Evolutionary conservation across 2,888 invertebrate species (phyloP).

Genomic region (Gastracanthus pulcherrimus): DNA sequence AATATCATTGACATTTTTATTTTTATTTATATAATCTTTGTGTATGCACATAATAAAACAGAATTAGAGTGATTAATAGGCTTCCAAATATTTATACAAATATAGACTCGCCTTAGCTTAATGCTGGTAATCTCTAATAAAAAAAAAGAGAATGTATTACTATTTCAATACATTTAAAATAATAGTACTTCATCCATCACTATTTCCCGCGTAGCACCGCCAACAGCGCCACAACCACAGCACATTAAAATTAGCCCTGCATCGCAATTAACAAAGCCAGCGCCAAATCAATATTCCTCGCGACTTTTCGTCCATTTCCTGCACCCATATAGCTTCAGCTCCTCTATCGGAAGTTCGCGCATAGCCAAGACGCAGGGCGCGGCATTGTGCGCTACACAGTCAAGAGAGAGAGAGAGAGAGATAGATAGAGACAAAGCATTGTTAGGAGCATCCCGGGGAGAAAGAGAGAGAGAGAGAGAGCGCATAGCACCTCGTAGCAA

Average conservation of each 20-base stretch:
- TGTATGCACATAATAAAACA: no score
- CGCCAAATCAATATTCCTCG: slow-evolving; percentile 27
- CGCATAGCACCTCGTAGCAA: slow-evolving; percentile 8
- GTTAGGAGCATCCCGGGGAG: not conserved
- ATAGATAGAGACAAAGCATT: no score
- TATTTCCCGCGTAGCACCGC: no score
- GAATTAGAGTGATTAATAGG: no score
- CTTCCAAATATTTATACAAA: no score
- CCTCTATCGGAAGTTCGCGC: not conserved
- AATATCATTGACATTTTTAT: no score
- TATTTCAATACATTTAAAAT: no score
- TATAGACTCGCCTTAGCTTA: no score
- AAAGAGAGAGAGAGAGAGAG: not conserved
- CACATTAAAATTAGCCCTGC: not conserved
- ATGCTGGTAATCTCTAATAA: no score
- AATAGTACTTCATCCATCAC: no score
- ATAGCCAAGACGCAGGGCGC: not conserved
- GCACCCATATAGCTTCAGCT: not conserved
- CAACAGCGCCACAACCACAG: not conserved
- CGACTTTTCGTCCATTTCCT: slow-evolving; percentile 23
- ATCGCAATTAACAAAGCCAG: not conserved
- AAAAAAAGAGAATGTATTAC: no score
- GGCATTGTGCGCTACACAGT: not conserved
- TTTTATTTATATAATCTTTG: no score
- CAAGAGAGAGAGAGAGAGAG: not conserved